Conservation (phyloP, 1,140 invertebrate species). For the Phthorimaea operculella region DNA sequence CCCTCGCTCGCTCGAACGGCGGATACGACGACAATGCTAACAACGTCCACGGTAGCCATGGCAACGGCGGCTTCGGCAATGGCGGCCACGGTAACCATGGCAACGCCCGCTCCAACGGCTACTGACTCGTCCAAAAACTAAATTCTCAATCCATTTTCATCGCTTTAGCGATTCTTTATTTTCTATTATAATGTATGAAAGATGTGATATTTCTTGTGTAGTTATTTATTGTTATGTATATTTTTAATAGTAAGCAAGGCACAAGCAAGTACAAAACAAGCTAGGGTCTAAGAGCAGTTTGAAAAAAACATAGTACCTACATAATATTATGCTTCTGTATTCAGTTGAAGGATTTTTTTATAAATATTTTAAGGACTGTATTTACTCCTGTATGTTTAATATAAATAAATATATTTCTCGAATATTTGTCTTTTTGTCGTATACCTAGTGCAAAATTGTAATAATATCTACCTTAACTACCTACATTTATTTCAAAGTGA, state of each 20-base stretch:
- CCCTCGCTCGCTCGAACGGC: conserved; percentile 25
- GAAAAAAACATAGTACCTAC: too few species aligned
- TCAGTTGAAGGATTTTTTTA: too few species aligned
- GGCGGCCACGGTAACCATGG: conserved; percentile 23
- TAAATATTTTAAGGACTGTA: too few species aligned
- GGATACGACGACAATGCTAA: conserved; percentile 45
- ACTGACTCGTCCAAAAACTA: conserved; percentile 24
- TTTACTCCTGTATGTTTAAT: too few species aligned
- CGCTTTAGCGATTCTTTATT: neutral
- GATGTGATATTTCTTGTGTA: neutral
- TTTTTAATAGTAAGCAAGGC: conserved; percentile 20
- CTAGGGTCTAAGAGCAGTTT: conserved; percentile 3
- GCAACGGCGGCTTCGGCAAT: conserved; percentile 15
- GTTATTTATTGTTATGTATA: conserved; percentile 3
- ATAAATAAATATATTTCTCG: too few species aligned
- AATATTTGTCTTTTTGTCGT: too few species aligned
- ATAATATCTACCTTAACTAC: too few species aligned
- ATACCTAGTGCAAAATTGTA: too few species aligned
- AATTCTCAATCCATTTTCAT: neutral
- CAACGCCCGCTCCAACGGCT: conserved; percentile 29
- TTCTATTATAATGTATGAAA: neutral
- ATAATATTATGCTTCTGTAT: neutral
- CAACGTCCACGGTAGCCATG: conserved; percentile 21
- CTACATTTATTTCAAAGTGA: too few species aligned
- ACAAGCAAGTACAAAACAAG: conserved; percentile 18